Base-by-base conservation (phyloP, 2,797 vertebrate genomes). In the Molothrus ater region DNA sequence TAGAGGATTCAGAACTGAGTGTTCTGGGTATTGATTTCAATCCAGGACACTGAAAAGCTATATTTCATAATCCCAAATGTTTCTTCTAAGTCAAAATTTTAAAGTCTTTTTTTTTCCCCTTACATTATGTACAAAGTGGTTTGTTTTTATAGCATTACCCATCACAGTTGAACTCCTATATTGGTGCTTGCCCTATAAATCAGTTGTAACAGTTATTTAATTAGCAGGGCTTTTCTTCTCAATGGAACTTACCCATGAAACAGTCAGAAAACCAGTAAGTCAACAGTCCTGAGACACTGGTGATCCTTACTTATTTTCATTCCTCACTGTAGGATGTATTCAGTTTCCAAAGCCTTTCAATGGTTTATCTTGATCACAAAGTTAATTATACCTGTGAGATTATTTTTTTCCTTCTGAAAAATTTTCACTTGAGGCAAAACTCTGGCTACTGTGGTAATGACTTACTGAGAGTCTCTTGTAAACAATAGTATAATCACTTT, bases 401-500 rank as follows among this genome's bases (percentile, higher is more conserved):
- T 88, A 34, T 66, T 59, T 60, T 60, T 81, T 94, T 79, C 34
- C 29, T 54, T 59, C 42, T 25, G 25, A 66, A 86, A 91, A 94
- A 73, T 90, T 95, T 75, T 90, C 71, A 92, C 94, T 94, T 86
- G 86, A 86, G 82, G 92, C 91, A 61, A 94, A 97, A 95, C 73
- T 95, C 92, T 95, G 70, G 80, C 80, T 73, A 80, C 84, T 1
- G 59, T 78, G 87, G 85, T 92, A 90, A 94, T 96, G 95, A 95
- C 64, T 95, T 94, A 90, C 50, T 10, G 22, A 88, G 76, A 95
- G 59, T 79, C 80, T 97, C 70, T 90, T 82, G 89, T 92, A 94
- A 91, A 96, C 81, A 94, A 84, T 70, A 93, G 80, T 85, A 50
- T 92, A 95, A 96, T 97, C 93, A 85, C 86, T 97, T 97, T 96